Percentiles rank a stretch among this genome's conserved stretches.
These are phyloP conservation scores for Troilus luridus DNA, from an alignment of 2,888 invertebrate genomes.

Conservation along the genomic window DNA sequence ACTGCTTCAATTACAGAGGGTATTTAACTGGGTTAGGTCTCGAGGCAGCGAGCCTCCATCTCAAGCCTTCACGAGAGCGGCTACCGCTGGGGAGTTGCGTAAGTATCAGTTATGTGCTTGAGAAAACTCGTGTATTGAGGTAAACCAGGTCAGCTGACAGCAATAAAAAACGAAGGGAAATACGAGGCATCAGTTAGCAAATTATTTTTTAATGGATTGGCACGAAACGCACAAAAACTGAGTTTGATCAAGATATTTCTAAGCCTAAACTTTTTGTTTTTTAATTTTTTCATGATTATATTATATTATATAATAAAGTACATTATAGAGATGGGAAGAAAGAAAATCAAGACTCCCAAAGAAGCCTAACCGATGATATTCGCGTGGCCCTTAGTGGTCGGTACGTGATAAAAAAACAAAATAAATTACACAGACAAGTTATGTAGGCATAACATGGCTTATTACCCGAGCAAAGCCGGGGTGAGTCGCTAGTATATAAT, in stretches of 20 bases:
- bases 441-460: too few species aligned
- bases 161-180: not conserved
- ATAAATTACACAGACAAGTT: too few species aligned
- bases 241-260: not conserved
- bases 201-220: not conserved
- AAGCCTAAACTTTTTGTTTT: not conserved
- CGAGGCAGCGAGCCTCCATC: not conserved
- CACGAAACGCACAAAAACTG: not conserved
- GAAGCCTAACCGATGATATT: too few species aligned
- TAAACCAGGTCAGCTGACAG: conserved; percentile 4
- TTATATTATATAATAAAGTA: too few species aligned
- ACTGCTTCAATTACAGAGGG: not conserved
- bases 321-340: too few species aligned
- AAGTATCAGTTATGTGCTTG: conserved; percentile 22
- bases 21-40: conserved; percentile 18
- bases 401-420: too few species aligned
- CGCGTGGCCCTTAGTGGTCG: too few species aligned
- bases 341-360: too few species aligned
- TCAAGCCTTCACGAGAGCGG: not conserved
- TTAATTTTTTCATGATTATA: too few species aligned
- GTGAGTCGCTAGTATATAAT: too few species aligned
- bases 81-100: not conserved
- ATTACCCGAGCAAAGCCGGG: too few species aligned
- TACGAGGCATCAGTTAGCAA: not conserved
- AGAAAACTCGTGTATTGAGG: not conserved